Evolutionary conservation across 64 coral and sea anemone species (phyloP), one percentile per base, ranked within the genome.

Genomic region (Actinia equina): DNA sequence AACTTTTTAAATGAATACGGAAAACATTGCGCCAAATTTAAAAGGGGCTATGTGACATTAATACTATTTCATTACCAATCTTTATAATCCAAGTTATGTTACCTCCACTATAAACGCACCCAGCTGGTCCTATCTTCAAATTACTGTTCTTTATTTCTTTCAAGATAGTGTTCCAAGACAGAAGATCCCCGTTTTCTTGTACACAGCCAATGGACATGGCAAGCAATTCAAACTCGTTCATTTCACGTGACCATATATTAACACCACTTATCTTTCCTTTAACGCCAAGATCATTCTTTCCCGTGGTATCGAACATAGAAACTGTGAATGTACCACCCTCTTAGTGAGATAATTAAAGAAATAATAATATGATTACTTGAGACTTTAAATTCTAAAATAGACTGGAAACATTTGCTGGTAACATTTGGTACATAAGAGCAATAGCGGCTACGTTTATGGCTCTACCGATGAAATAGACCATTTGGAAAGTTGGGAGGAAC

Each of bases 191-290:
- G 3, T 83, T 30, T 69, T 87, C 86, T 26, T 37, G 80, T 8
- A 23, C 80, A 27, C 90, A 92, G 57, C 90, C 90, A 26, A 92
- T 42, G 12, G 90, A 87, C 90, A 87, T 87, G 22, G 84, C 77
- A n/a, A 87, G 81, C 37, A 92, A 41, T 71, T 92, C 90, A 46
- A 87, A 77, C 43, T 83, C 77, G 46, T 84, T 52, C 51, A 92
- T 57, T 7, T 44, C 79, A 92, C 63, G 59, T 69, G 60, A 49
- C 90, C 90, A 92, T 13, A 92, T 22, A 63, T 92, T 92, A 52
- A 92, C 18, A 71, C 78, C 90, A 88, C 84, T 86, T 18, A 87
- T 16, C 26, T 71, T 65, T 13, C 86, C 86, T 7, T 27, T 16
- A 0, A 30, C 46, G 3, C 17, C 71, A 3, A 22, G 23, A 20